phyloP scores from a whole-genome alignment of 2,113 vertebrate species.

The Leuciscus idus region DNA sequence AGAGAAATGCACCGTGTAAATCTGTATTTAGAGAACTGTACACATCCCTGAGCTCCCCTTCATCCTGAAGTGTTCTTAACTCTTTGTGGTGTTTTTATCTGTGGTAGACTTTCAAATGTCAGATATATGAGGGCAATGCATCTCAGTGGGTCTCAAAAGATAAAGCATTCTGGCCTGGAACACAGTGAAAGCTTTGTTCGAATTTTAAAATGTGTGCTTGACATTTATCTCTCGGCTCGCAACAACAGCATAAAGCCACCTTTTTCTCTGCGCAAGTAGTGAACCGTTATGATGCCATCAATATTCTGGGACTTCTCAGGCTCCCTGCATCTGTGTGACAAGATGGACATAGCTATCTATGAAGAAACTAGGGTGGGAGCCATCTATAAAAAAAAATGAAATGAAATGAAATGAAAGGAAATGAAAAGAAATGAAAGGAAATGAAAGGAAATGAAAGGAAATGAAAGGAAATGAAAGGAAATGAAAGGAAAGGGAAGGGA shows the following conservation, averaged over 20 bases:
- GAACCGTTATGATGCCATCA: constrained; percentile 11
- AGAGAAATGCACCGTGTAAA: constrained; percentile 27
- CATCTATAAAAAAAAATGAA: background rate
- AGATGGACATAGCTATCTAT: background rate
- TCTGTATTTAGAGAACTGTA: background rate
- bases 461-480: background rate
- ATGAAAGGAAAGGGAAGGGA: background rate
- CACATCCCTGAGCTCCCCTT: background rate
- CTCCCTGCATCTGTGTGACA: background rate
- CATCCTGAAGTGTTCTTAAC: background rate
- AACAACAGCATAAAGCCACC: background rate
- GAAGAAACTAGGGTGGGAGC: background rate
- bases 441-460: background rate
- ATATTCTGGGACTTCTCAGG: constrained; percentile 7
- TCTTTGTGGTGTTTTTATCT: background rate
- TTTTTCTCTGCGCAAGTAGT: background rate
- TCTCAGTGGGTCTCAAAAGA: background rate
- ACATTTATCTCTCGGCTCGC: constrained; percentile 7
- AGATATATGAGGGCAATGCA: background rate
- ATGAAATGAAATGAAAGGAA: background rate
- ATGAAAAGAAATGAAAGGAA: background rate
- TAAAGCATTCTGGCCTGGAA: background rate
- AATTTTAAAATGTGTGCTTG: constrained; percentile 20
- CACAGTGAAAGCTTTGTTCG: constrained; percentile 24
- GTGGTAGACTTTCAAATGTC: constrained; percentile 4